These are phyloP conservation scores for Panurus biarmicus DNA, from an alignment of 2,113 vertebrate genomes.

Conservation along the genomic window DNA sequence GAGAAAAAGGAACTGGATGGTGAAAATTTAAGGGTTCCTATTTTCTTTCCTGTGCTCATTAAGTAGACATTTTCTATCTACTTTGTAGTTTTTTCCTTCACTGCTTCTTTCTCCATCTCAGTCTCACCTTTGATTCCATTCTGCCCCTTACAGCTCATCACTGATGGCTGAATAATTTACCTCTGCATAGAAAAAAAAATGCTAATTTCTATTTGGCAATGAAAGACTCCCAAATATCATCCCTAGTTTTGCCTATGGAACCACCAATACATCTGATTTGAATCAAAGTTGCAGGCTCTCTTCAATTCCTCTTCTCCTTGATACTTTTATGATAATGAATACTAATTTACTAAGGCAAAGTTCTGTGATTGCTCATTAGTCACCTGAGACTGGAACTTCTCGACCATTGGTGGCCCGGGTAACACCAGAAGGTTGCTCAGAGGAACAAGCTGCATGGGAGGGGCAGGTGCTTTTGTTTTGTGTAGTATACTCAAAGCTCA, in stretches of 20 bases:
- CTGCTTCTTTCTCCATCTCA: neutral
- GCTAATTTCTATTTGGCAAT: neutral
- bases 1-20: neutral
- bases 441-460: neutral
- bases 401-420: neutral
- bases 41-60: neutral
- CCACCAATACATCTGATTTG: neutral
- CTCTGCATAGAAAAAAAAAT: neutral
- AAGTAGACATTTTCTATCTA: neutral
- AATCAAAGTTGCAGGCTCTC: neutral
- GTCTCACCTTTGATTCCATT: neutral
- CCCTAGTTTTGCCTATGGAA: neutral
- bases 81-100: neutral
- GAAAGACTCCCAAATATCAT: neutral
- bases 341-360: neutral
- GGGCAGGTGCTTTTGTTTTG: neutral
- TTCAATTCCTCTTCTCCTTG: neutral
- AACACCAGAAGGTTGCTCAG: neutral
- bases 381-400: neutral
- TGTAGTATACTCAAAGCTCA: neutral
- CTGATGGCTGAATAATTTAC: neutral
- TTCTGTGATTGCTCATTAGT: neutral
- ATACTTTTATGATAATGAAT: neutral
- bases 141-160: neutral
- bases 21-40: neutral